A percentile compares a stretch with the other conserved stretches of the same genome.
phyloP scores from a whole-genome alignment of 1,140 invertebrate species.

The Physella acuta region DNA sequence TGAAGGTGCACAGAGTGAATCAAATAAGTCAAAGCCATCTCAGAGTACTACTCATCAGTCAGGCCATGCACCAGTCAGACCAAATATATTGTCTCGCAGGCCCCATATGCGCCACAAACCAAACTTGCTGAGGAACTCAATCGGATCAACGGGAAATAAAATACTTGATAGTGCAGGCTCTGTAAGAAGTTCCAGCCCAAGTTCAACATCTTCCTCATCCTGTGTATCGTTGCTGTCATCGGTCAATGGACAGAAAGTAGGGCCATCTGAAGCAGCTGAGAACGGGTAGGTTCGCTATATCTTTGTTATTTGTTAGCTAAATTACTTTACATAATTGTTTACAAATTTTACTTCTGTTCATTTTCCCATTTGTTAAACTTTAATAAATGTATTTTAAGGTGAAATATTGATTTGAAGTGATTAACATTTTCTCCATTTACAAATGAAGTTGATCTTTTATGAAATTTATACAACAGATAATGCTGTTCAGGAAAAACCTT shows the following conservation, averaged over 20 bases:
- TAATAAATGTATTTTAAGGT: too few relatives aligned
- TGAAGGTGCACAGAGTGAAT: background rate
- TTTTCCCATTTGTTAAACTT: too few relatives aligned
- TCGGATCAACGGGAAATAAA: constrained; percentile 12
- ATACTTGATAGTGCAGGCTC: background rate
- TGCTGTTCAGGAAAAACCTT: too few relatives aligned
- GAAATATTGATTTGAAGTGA: too few relatives aligned
- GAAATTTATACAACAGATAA: too few relatives aligned
- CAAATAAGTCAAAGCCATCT: background rate
- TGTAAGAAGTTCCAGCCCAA: constrained; percentile 20
- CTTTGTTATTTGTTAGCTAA: too few relatives aligned
- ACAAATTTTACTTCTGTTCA: too few relatives aligned
- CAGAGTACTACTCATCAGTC: background rate
- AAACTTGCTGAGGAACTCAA: constrained; percentile 15
- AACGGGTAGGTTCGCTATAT: constrained; percentile 13
- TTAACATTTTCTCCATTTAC: too few relatives aligned
- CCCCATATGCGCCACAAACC: constrained; percentile 64
- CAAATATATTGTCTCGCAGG: constrained; percentile 53
- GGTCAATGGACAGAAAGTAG: background rate
- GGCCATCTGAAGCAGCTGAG: background rate
- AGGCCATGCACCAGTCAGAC: constrained; percentile 38
- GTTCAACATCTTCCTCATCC: constrained; percentile 28
- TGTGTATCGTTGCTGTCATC: constrained; percentile 18
- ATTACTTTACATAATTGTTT: too few relatives aligned
- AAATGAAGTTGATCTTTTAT: too few relatives aligned